A percentile compares a stretch with the other conserved stretches of the same genome.
These are phyloP conservation scores for Sander vitreus DNA, from an alignment of 2,113 vertebrate species.

Conservation along the genomic window DNA sequence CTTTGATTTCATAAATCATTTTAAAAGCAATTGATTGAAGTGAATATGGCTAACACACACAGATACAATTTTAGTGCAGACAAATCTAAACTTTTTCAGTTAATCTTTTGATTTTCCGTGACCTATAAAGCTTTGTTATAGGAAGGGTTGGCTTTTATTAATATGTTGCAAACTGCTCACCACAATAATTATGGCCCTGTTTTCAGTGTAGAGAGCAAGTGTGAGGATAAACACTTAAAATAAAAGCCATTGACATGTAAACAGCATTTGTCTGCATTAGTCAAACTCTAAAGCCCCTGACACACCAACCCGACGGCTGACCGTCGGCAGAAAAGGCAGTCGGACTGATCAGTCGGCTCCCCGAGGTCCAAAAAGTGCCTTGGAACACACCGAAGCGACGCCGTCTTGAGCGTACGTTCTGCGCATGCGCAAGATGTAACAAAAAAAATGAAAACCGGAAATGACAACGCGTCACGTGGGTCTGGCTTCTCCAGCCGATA, in stretches of 20 bases:
- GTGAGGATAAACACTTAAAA: too few relatives aligned
- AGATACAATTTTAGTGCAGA: background rate
- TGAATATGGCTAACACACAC: background rate
- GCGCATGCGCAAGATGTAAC: too few relatives aligned
- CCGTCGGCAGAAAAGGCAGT: too few relatives aligned
- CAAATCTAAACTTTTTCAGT: background rate
- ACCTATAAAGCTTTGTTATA: background rate
- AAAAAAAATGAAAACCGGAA: too few relatives aligned
- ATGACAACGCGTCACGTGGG: too few relatives aligned
- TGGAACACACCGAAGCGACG: too few relatives aligned
- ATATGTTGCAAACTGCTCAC: background rate
- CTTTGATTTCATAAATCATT: constrained; percentile 5
- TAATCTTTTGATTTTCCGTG: background rate
- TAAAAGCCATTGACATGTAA: constrained; percentile 3
- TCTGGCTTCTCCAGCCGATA: too few relatives aligned
- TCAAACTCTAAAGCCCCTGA: background rate
- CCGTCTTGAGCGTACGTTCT: too few relatives aligned
- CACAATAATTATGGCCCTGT: background rate
- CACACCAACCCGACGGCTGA: too few relatives aligned
- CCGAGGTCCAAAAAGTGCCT: too few relatives aligned
- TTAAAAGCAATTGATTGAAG: background rate
- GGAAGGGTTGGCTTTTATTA: background rate
- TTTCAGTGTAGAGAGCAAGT: background rate
- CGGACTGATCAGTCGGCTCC: too few relatives aligned
- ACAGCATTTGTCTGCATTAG: constrained; percentile 8